Conservation (phyloP, 2,888 invertebrate species). For the Furcula furcula region DNA sequence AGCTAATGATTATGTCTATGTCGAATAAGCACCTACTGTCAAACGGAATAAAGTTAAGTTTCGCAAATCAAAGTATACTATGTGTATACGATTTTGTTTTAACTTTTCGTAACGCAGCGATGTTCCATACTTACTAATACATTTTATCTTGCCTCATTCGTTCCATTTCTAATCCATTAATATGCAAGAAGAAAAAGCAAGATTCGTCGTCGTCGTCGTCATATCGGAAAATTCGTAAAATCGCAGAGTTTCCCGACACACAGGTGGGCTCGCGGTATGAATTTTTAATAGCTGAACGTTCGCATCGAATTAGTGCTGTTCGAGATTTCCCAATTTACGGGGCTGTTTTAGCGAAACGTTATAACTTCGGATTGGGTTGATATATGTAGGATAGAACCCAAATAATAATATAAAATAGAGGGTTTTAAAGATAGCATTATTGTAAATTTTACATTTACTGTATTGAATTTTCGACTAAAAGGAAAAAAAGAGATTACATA, state of each 20-base stretch:
- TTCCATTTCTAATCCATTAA: background rate
- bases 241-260: background rate
- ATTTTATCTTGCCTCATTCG: background rate
- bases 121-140: no score
- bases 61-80: no score
- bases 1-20: background rate
- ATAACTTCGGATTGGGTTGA: no score
- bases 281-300: slow-evolving; percentile 22
- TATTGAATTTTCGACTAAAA: no score
- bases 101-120: no score
- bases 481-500: no score
- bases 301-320: background rate
- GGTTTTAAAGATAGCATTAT: no score
- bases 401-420: no score
- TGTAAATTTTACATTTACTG: no score
- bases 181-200: background rate
- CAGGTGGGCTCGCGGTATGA: slow-evolving; percentile 14
- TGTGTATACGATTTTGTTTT: no score
- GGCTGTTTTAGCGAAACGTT: background rate
- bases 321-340: background rate
- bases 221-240: background rate
- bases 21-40: background rate
- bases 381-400: no score
- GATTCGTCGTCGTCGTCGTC: background rate
- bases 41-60: no score